Conservation (phyloP, 2,797 vertebrate species). For the Diplodus sargus region DNA sequence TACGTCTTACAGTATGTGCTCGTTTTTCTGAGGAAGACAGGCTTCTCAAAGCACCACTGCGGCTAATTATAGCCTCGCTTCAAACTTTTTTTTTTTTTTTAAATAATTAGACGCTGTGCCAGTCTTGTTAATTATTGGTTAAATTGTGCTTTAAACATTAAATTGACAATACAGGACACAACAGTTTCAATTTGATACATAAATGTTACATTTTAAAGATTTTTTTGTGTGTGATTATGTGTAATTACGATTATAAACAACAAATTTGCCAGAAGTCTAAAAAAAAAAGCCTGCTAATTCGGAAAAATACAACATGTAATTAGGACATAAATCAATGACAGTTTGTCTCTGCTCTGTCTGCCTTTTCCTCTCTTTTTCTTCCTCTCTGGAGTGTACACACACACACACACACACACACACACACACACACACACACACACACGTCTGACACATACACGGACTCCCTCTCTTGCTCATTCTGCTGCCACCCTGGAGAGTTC, state of each 20-base stretch:
- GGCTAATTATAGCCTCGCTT: background rate
- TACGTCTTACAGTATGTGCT: no score
- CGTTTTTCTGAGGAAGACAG: no score
- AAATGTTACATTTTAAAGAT: background rate
- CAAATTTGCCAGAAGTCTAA: background rate
- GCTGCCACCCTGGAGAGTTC: slow-evolving; percentile 57
- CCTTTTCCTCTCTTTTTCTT: background rate
- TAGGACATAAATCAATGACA: background rate
- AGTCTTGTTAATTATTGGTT: background rate
- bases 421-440: slow-evolving; percentile 10
- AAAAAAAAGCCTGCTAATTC: slow-evolving; percentile 21
- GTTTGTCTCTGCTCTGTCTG: background rate
- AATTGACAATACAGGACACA: background rate
- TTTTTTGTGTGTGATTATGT: slow-evolving; percentile 24
- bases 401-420: slow-evolving; percentile 2
- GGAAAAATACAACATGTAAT: slow-evolving; percentile 23
- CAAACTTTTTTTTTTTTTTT: background rate
- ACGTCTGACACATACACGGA: slow-evolving; percentile 20
- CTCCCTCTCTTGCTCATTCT: slow-evolving; percentile 19
- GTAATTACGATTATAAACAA: slow-evolving; percentile 37
- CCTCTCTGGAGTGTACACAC: background rate
- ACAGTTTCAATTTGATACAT: background rate
- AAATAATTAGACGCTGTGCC: background rate
- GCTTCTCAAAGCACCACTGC: background rate
- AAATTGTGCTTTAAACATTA: background rate